A percentile compares a stretch with the other conserved stretches of the same genome.
Conservation (phyloP, 2,113 vertebrate genomes). For the Haplochromis vanheusdeni region DNA sequence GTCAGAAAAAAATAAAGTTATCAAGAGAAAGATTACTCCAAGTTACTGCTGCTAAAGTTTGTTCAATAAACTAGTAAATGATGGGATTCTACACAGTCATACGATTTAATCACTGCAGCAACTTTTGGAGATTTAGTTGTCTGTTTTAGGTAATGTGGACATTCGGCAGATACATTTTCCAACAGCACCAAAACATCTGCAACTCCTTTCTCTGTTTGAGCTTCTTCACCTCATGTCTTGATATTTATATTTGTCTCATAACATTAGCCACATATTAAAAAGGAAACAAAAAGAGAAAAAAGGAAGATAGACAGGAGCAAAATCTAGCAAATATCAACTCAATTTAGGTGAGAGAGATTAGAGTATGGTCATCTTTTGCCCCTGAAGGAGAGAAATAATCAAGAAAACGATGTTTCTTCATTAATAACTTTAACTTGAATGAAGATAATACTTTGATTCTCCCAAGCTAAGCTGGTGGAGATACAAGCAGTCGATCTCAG, state of each 20-base stretch:
- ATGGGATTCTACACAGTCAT: neutral
- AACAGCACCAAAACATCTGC: neutral
- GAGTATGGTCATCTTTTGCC: neutral
- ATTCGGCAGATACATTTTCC: neutral
- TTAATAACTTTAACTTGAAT: neutral
- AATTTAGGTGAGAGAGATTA: neutral
- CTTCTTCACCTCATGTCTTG: neutral
- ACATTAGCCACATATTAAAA: neutral
- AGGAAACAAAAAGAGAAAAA: neutral
- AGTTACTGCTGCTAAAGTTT: neutral
- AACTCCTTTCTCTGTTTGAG: neutral
- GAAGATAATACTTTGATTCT: neutral
- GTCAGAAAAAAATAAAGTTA: neutral
- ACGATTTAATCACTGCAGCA: neutral
- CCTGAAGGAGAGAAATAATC: neutral
- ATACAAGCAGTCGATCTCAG: neutral
- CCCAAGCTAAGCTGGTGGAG: neutral
- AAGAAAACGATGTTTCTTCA: neutral
- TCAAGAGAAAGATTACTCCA: neutral
- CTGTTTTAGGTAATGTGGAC: neutral
- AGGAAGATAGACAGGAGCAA: neutral
- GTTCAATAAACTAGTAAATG: neutral
- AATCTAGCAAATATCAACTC: neutral
- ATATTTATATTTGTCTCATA: neutral
- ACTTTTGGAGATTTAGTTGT: neutral